Evolutionary conservation across 1,140 invertebrate genomes (phyloP).

Genomic region (Leguminivora glycinivorella): DNA sequence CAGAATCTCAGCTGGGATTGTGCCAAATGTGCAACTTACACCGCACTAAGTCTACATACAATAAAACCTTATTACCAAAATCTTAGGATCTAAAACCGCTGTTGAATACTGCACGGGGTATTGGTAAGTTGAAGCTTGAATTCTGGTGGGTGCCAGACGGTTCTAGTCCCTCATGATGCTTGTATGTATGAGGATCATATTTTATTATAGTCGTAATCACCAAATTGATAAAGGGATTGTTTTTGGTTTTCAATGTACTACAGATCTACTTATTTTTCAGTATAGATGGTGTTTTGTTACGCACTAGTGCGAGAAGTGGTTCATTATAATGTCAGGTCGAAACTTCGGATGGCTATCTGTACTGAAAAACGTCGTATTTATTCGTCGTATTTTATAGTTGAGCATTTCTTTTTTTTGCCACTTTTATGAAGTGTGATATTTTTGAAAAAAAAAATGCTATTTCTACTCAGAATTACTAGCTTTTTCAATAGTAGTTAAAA

Average conservation of each 20-base stretch:
- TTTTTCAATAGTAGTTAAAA: too few species aligned
- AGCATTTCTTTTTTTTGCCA: too few species aligned
- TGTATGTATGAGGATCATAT: slow-evolving; percentile 70
- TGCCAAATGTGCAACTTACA: slow-evolving; percentile 67
- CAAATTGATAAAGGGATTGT: slow-evolving; percentile 29
- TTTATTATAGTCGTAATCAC: slow-evolving; percentile 62
- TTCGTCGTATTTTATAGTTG: too few species aligned
- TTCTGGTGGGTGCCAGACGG: slow-evolving; percentile 54
- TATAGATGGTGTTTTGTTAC: background rate
- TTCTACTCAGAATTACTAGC: too few species aligned
- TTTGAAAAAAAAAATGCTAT: too few species aligned
- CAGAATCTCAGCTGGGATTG: slow-evolving; percentile 65
- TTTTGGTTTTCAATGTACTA: background rate
- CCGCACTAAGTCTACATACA: slow-evolving; percentile 38
- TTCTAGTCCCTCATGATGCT: slow-evolving; percentile 61
- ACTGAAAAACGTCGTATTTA: too few species aligned
- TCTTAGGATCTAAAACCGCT: slow-evolving; percentile 40
- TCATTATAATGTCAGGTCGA: too few species aligned
- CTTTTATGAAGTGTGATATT: too few species aligned
- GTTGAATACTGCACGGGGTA: background rate
- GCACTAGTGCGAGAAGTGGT: too few species aligned
- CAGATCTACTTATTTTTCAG: too few species aligned
- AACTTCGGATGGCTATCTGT: too few species aligned
- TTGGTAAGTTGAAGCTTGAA: slow-evolving; percentile 60
- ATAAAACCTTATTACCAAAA: slow-evolving; percentile 27